Evolutionary conservation across 1,140 invertebrate genomes (phyloP).

Genomic region (Bombus waltoni): DNA sequence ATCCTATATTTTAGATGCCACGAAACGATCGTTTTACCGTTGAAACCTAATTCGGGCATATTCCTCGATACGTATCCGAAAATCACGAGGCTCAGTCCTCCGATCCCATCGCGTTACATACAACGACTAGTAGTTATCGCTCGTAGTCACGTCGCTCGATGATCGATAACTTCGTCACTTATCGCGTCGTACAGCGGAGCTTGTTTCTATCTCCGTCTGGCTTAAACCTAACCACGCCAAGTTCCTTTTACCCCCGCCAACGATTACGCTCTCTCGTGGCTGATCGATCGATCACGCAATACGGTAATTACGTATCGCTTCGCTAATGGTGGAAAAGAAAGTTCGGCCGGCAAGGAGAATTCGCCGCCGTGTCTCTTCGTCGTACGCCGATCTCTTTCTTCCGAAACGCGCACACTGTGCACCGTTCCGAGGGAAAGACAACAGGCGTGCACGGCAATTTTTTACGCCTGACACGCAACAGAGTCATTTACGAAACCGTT

Average conservation of each 20-base stretch:
- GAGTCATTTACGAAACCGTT: constrained; percentile 11
- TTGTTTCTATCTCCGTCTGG: not conserved
- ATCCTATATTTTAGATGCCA: not conserved
- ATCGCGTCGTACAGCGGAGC: constrained; percentile 9
- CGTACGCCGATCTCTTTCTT: not conserved
- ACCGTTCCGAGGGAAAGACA: not conserved
- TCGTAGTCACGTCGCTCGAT: constrained; percentile 18
- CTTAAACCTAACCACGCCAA: not conserved
- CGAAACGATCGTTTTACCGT: not conserved
- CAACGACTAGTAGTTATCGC: constrained; percentile 25
- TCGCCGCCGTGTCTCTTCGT: not conserved
- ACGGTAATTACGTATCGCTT: constrained; percentile 45
- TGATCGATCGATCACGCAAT: constrained; percentile 55
- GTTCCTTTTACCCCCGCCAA: constrained; percentile 2
- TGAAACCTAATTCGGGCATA: not conserved
- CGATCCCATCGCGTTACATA: not conserved
- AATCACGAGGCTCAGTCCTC: not conserved
- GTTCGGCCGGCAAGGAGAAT: constrained; percentile 2
- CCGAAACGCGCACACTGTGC: not conserved
- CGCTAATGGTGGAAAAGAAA: constrained; percentile 29
- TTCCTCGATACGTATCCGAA: not conserved
- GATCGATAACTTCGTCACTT: constrained; percentile 51
- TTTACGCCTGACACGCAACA: constrained; percentile 18
- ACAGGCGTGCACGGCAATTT: not conserved
- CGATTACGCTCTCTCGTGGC: constrained; percentile 7